Evolutionary conservation across 2,888 invertebrate genomes (phyloP).

Genomic region (Kuschelorhynchus macadamiae): DNA sequence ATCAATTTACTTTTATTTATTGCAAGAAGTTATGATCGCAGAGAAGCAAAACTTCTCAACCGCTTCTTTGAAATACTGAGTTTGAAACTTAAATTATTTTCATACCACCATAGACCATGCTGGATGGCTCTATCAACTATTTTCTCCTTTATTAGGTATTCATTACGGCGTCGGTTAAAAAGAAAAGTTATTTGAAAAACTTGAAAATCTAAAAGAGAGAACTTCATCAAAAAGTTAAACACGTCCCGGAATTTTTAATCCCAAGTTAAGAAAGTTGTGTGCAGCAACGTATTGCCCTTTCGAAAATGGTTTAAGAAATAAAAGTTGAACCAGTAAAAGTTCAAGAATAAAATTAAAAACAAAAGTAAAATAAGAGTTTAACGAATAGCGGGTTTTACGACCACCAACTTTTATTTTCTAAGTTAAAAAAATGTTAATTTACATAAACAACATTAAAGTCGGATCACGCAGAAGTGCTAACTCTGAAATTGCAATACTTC

Average conservation of each 20-base stretch:
- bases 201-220: slow-evolving; percentile 3
- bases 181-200: neutral
- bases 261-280: slow-evolving; percentile 14
- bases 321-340: slow-evolving; percentile 27
- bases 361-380: neutral
- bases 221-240: slow-evolving; percentile 23
- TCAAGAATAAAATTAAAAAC: slow-evolving; percentile 28
- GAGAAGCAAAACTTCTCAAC: too few species aligned
- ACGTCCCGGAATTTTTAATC: slow-evolving; percentile 29
- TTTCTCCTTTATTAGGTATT: slow-evolving; percentile 11
- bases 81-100: neutral
- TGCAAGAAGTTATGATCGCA: too few species aligned
- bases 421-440: neutral
- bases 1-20: too few species aligned
- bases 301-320: slow-evolving; percentile 28
- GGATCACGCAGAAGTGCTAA: too few species aligned
- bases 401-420: too few species aligned
- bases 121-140: neutral
- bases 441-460: neutral
- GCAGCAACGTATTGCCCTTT: slow-evolving; percentile 29
- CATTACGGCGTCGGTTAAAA: neutral
- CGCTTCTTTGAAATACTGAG: too few species aligned
- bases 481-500: too few species aligned
- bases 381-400: too few species aligned
- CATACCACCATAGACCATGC: neutral